phyloP scores from a whole-genome alignment of 2,113 vertebrate species.

The Redunca redunca region DNA sequence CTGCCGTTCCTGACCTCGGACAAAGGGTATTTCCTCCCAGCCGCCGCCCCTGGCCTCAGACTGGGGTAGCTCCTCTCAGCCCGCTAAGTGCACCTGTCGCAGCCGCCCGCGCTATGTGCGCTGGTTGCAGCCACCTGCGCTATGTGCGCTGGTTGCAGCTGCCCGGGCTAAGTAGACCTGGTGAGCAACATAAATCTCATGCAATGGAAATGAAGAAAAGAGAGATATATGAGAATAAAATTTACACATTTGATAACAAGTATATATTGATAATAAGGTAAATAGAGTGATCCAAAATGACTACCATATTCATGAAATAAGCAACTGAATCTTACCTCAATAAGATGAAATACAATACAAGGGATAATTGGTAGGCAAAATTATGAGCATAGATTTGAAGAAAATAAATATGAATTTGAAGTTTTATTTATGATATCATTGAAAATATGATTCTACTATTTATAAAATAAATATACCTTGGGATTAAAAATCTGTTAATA shows the following conservation, averaged over 20 bases:
- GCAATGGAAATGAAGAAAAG: neutral
- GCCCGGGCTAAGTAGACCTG: neutral
- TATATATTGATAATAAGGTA: neutral
- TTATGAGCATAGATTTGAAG: neutral
- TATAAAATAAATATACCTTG: neutral
- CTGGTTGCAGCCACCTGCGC: too few species aligned
- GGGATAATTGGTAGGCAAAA: neutral
- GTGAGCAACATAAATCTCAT: neutral
- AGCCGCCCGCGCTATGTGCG: fast-evolving
- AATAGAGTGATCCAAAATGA: neutral
- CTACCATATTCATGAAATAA: neutral
- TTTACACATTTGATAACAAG: neutral
- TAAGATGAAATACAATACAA: neutral
- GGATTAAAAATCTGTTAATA: neutral
- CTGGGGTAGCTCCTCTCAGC: too few species aligned
- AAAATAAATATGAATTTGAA: neutral
- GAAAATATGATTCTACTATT: neutral
- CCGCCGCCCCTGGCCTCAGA: fast-evolving
- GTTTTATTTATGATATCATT: neutral
- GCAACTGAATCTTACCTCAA: neutral
- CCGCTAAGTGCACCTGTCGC: too few species aligned
- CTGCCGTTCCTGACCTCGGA: fast-evolving
- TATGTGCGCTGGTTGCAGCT: too few species aligned
- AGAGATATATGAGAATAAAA: neutral
- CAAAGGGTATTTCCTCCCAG: too few species aligned